phyloP scores from a whole-genome alignment of 1,140 invertebrate species.

The Bombus picipes region DNA sequence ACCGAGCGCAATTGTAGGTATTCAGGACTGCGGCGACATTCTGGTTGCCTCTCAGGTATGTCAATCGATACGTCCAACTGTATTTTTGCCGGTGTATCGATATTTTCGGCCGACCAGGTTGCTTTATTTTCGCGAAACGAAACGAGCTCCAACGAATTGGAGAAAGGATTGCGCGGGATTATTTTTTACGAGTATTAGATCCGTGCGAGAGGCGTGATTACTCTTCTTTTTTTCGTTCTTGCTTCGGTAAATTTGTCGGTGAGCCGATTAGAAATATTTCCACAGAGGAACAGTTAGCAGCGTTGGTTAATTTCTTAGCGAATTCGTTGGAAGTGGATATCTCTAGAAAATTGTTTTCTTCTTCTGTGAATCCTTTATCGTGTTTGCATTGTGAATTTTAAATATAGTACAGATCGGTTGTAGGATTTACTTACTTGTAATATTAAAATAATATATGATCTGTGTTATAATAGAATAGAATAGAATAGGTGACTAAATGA shows the following conservation, averaged over 20 bases:
- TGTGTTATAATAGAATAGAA: too few relatives aligned
- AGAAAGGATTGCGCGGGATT: conserved; percentile 11
- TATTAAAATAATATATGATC: too few relatives aligned
- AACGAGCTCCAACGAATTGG: background rate
- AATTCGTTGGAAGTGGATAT: too few relatives aligned
- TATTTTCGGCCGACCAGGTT: background rate
- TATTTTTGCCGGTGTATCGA: background rate
- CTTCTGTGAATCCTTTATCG: too few relatives aligned
- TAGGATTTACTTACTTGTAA: too few relatives aligned
- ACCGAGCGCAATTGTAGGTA: background rate
- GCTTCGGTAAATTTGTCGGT: background rate
- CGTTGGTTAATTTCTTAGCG: too few relatives aligned
- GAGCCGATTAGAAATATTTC: background rate
- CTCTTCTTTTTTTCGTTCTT: background rate
- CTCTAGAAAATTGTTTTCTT: too few relatives aligned
- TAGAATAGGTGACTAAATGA: too few relatives aligned
- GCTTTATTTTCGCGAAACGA: background rate
- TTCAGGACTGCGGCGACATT: background rate
- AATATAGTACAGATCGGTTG: too few relatives aligned
- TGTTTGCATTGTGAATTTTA: too few relatives aligned
- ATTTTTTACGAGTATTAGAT: conserved; percentile 2
- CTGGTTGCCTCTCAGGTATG: background rate
- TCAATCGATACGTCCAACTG: conserved; percentile 22
- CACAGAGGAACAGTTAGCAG: too few relatives aligned
- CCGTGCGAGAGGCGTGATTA: background rate